Evolutionary conservation across 2,888 invertebrate genomes (phyloP).

Genomic region (Agelastica alni): DNA sequence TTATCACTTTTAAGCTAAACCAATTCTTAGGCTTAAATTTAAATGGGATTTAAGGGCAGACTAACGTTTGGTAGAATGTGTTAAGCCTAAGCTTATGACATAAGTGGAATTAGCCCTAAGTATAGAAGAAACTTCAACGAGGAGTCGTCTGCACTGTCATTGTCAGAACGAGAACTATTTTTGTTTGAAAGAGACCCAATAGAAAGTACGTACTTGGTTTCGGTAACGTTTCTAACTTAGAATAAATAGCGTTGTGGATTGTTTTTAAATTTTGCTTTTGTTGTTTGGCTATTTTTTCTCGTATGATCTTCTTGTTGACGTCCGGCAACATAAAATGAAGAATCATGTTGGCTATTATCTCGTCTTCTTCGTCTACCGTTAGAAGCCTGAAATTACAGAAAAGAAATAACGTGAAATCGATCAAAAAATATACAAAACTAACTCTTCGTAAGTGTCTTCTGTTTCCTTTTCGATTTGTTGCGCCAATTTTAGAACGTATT

Average conservation of each 20-base stretch:
- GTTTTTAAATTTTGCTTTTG: slow-evolving; percentile 54
- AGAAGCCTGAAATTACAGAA: slow-evolving; percentile 13
- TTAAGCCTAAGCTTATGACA: too few relatives aligned
- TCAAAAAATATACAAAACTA: slow-evolving; percentile 10
- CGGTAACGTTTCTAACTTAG: slow-evolving; percentile 35
- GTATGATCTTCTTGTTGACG: slow-evolving; percentile 56
- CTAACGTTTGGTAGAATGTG: too few relatives aligned
- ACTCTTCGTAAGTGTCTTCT: slow-evolving; percentile 42
- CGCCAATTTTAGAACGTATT: slow-evolving; percentile 61
- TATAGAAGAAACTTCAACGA: too few relatives aligned
- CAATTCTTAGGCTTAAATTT: too few relatives aligned
- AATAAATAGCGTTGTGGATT: slow-evolving; percentile 55
- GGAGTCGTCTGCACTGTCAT: too few relatives aligned
- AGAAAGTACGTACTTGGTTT: slow-evolving; percentile 30
- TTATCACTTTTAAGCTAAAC: too few relatives aligned
- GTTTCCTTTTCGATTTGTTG: slow-evolving; percentile 63
- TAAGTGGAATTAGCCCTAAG: too few relatives aligned
- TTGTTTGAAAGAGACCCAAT: too few relatives aligned
- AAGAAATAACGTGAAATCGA: slow-evolving; percentile 12
- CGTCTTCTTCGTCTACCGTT: slow-evolving; percentile 57
- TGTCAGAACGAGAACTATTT: too few relatives aligned
- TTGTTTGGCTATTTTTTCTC: slow-evolving; percentile 51
- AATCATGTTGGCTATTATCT: slow-evolving; percentile 62
- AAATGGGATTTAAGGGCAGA: too few relatives aligned
- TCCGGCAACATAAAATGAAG: slow-evolving; percentile 65